Percentiles rank a stretch among this genome's conserved stretches.
These are phyloP conservation scores for Onchidella celtica DNA, from an alignment of 2,888 invertebrate genomes.

Conservation along the genomic window DNA sequence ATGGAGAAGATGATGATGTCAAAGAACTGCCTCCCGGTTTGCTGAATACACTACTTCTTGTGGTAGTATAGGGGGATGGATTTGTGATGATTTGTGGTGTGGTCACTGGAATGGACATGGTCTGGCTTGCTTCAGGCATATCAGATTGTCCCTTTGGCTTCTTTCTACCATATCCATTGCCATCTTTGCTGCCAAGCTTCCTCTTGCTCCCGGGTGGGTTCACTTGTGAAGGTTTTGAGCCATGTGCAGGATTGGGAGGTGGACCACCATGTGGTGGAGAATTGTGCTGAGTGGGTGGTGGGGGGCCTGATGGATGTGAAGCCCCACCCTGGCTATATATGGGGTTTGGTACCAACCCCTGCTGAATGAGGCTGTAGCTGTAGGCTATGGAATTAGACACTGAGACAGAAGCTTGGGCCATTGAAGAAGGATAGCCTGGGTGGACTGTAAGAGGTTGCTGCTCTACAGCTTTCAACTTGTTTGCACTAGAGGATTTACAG, in stretches of 20 bases:
- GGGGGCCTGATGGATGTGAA: constrained; percentile 58
- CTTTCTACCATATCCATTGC: constrained; percentile 40
- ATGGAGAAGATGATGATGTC: constrained; percentile 76
- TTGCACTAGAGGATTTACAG: constrained; percentile 61
- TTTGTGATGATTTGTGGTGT: constrained; percentile 73
- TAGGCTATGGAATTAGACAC: constrained; percentile 66
- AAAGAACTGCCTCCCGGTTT: constrained; percentile 58
- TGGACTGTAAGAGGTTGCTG: constrained; percentile 52
- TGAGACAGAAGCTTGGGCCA: constrained; percentile 73
- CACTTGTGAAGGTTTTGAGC: constrained; percentile 36
- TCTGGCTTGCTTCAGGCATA: constrained; percentile 34
- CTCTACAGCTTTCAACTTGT: constrained; percentile 26
- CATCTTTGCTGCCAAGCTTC: constrained; percentile 62
- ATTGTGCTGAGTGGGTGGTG: constrained; percentile 26
- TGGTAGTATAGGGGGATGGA: constrained; percentile 70
- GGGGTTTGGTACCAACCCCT: constrained; percentile 80
- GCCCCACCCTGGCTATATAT: constrained; percentile 81
- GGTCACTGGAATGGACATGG: constrained; percentile 68
- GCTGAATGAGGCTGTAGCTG: constrained; percentile 77
- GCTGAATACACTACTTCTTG: constrained; percentile 57
- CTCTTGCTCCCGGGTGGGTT: constrained; percentile 59
- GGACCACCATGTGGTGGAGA: constrained; percentile 28
- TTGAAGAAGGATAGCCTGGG: constrained; percentile 49
- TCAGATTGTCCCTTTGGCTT: constrained; percentile 57
- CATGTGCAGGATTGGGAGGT: constrained; percentile 21